Evolutionary conservation across 1,140 invertebrate genomes (phyloP).

Genomic region (Musca domestica): DNA sequence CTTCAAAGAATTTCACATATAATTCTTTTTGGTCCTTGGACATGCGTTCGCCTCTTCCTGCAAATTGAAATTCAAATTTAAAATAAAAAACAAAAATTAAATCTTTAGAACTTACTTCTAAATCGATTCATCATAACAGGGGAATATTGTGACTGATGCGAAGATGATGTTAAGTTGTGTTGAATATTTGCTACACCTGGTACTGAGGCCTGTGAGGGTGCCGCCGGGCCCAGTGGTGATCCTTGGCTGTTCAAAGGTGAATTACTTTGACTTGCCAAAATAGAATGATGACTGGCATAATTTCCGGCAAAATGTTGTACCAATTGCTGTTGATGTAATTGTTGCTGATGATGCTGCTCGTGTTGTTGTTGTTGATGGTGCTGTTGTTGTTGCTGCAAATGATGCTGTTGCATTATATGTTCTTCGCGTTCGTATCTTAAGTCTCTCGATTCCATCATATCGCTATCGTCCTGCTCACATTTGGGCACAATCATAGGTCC

Average conservation of each 20-base stretch:
- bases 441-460: constrained; percentile 23
- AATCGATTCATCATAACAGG: constrained; percentile 43
- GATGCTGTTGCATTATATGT: neutral
- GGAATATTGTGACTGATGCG: constrained; percentile 10
- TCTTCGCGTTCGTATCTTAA: constrained; percentile 12
- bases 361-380: constrained; percentile 34
- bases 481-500: constrained; percentile 50
- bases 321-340: constrained; percentile 34
- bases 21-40: constrained; percentile 50
- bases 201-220: constrained; percentile 24
- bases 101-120: constrained; percentile 37
- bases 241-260: constrained; percentile 27
- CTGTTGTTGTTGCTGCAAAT: constrained; percentile 30
- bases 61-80: constrained; percentile 19
- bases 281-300: constrained; percentile 33
- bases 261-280: constrained; percentile 2
- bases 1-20: constrained; percentile 50
- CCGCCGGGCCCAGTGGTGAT: constrained; percentile 32
- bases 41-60: constrained; percentile 50
- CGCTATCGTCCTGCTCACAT: constrained; percentile 41
- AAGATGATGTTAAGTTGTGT: constrained; percentile 7
- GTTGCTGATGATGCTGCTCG: constrained; percentile 25
- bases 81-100: neutral
- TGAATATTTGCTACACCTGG: constrained; percentile 5
- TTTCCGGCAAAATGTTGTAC: constrained; percentile 35